Percentiles rank a stretch among this genome's conserved stretches.
Conservation (phyloP, 2,113 vertebrate species). For the Mungos mungo region DNA sequence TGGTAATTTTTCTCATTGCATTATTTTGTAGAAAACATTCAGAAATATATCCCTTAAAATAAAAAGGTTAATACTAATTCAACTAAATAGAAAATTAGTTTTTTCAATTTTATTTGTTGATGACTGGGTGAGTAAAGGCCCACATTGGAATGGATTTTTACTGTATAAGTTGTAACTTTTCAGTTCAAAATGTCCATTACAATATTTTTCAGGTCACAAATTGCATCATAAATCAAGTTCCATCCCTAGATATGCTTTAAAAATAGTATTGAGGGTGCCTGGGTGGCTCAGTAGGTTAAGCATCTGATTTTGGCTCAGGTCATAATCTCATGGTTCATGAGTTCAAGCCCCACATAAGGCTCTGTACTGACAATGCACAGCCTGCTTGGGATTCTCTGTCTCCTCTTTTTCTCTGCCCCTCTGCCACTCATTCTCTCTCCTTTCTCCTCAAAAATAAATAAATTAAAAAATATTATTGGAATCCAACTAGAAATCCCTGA, state of each 20-base stretch:
- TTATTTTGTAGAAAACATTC: not conserved
- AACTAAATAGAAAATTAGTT: not conserved
- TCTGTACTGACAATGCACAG: too few relatives aligned
- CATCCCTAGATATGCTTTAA: not conserved
- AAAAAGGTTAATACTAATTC: slow-evolving; percentile 1
- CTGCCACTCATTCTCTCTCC: too few relatives aligned
- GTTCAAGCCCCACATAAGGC: too few relatives aligned
- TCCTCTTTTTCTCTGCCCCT: too few relatives aligned
- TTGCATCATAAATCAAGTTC: not conserved
- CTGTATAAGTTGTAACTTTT: not conserved
- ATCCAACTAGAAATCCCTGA: not conserved
- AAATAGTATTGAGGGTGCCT: too few relatives aligned
- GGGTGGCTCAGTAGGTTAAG: too few relatives aligned
- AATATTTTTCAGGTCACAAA: not conserved
- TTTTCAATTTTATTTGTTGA: not conserved
- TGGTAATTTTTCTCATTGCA: not conserved
- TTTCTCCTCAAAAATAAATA: too few relatives aligned
- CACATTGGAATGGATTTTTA: not conserved
- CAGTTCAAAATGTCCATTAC: not conserved
- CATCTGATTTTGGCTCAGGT: too few relatives aligned
- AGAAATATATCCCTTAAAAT: not conserved
- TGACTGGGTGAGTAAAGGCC: not conserved
- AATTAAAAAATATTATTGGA: not conserved
- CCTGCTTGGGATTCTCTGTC: too few relatives aligned
- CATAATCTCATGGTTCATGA: too few relatives aligned